Conservation (phyloP, 2,888 invertebrate species). For the Agrotis puta region DNA sequence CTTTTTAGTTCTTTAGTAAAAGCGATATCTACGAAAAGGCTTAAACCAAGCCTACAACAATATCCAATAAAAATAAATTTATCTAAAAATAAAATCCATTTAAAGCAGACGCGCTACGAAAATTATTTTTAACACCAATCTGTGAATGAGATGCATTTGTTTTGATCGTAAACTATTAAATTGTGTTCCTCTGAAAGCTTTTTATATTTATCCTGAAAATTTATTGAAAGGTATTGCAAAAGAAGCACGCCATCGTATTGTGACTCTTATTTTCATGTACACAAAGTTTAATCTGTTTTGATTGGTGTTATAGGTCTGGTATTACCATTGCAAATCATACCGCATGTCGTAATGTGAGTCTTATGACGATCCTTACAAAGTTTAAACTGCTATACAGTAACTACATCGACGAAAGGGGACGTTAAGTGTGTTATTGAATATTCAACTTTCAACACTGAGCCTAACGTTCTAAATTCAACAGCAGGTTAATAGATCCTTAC, state of each 20-base stretch:
- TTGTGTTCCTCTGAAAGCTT: slow-evolving; percentile 64
- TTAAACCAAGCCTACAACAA: slow-evolving; percentile 28
- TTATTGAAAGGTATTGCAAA: slow-evolving; percentile 15
- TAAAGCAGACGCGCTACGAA: slow-evolving; percentile 45
- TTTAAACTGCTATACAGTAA: slow-evolving; percentile 2
- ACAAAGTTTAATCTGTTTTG: slow-evolving; percentile 1
- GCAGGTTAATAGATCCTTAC: too few relatives aligned
- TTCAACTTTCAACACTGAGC: too few relatives aligned
- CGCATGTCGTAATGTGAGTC: neutral
- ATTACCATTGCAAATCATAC: neutral
- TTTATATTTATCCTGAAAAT: slow-evolving; percentile 55
- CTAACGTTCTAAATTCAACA: too few relatives aligned
- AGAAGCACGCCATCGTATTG: neutral
- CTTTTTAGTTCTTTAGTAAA: neutral
- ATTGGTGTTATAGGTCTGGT: neutral
- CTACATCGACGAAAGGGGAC: too few relatives aligned
- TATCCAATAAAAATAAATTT: slow-evolving; percentile 44
- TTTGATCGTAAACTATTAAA: slow-evolving; percentile 65
- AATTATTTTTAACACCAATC: slow-evolving; percentile 65
- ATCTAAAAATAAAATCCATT: slow-evolving; percentile 65
- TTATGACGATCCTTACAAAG: neutral
- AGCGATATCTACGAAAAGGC: neutral
- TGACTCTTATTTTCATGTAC: neutral
- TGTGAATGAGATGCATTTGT: slow-evolving; percentile 65
- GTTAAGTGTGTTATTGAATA: too few relatives aligned